Percentiles rank a stretch among this genome's conserved stretches.
Conservation (phyloP, 2,113 vertebrate species). For the Sinocyclocheilus anophthalmus region DNA sequence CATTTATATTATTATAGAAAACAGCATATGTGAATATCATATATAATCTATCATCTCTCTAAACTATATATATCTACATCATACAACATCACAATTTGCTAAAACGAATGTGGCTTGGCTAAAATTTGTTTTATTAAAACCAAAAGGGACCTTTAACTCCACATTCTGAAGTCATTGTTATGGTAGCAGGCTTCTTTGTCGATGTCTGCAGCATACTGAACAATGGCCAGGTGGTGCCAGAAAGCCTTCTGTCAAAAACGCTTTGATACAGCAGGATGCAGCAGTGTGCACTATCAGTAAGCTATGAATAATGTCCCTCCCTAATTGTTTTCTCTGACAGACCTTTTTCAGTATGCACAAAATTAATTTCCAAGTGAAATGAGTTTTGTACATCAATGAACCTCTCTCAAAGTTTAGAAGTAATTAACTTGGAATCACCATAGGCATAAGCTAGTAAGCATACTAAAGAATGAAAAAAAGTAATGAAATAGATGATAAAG, state of each 20-base stretch:
- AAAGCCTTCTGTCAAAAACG: constrained; percentile 14
- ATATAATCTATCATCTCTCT: too few relatives aligned
- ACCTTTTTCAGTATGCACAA: background rate
- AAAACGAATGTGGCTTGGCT: background rate
- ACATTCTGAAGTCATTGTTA: background rate
- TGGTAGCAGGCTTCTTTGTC: background rate
- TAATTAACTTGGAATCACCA: background rate
- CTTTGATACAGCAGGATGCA: background rate
- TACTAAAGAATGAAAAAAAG: background rate
- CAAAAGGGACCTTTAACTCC: background rate
- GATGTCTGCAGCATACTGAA: background rate
- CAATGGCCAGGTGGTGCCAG: background rate
- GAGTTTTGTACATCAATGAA: background rate
- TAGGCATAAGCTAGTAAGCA: background rate
- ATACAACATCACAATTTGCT: background rate
- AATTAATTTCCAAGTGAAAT: constrained; percentile 13
- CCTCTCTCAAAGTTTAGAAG: background rate
- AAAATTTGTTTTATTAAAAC: background rate
- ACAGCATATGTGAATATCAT: too few relatives aligned
- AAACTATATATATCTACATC: too few relatives aligned
- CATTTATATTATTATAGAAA: too few relatives aligned
- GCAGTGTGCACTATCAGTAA: background rate
- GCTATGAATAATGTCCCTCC: background rate
- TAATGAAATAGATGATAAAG: background rate
- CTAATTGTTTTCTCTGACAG: constrained; percentile 4